Evolutionary conservation across 2,113 vertebrate species (phyloP), one percentile per base, ranked within the genome.

Genomic region (Etheostoma cragini): DNA sequence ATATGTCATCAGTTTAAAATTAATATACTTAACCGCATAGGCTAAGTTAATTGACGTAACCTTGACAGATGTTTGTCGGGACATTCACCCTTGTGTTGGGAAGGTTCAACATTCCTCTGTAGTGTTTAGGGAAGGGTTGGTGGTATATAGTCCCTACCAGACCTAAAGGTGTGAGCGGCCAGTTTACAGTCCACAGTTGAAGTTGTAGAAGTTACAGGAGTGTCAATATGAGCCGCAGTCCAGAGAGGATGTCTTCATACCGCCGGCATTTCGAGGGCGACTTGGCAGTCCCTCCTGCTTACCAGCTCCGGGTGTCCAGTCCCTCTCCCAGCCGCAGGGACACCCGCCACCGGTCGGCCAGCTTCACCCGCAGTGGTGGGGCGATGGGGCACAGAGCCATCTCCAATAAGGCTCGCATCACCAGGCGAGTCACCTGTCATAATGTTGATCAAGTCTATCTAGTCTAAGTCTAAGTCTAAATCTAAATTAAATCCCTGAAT

Each of bases 221-320:
- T 50, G 21, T 81, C 86, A 92, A 2, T 71, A 96, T 95, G 96
- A 94, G 94, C 63, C 80, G 71, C 84, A 95, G 95, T 78, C 92
- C 91, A 72, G 95, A 95, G 50, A 94, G 93, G 81, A 94, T 94
- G 84, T 96, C 95, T 8, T 96, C 95, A 0, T 95, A 96, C 81
- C 92, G 94, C 57, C 92, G 94, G 24, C 94, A 94, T 70, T 96
- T 96, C 17, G 92, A 96, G 70, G 91, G 92, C 1, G 71, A 61
- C 8, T 24, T 88, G 13, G 84, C 79, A 42, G 8, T 33, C 5
- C 15, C 78, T 1, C 74, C 75, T 12, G 61, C 33, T 35, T 83
- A 80, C 65, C 91, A 88, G 22, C 67, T 94, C 21, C 64, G 91
- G 61, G 90, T 91, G 64, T 92, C 88, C 17, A 96, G 94, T 69